Conservation (phyloP, 2,113 vertebrate species). For the Pteruthius melanotis region DNA sequence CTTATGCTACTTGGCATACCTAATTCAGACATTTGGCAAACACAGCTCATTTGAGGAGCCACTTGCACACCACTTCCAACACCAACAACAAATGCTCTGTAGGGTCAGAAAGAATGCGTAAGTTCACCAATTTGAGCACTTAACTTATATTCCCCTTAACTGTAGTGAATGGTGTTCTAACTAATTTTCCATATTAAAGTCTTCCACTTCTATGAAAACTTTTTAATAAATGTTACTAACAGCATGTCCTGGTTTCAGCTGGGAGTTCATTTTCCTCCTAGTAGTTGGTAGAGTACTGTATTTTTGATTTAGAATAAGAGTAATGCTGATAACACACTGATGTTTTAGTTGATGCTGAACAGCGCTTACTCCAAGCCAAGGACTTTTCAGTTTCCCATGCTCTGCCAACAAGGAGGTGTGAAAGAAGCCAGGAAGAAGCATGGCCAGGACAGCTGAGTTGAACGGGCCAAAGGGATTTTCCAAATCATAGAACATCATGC, state of each 20-base stretch:
- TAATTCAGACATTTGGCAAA: background rate
- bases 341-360: background rate
- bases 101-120: background rate
- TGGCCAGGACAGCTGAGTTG: background rate
- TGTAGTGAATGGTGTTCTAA: background rate
- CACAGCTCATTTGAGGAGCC: background rate
- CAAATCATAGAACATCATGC: background rate
- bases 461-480: background rate
- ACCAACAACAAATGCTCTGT: background rate
- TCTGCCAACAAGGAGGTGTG: background rate
- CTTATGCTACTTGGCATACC: background rate
- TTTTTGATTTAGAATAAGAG: background rate
- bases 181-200: background rate
- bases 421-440: background rate
- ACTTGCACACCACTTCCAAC: background rate
- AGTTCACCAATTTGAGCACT: background rate
- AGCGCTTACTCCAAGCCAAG: background rate
- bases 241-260: background rate
- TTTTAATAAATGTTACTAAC: background rate
- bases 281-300: background rate
- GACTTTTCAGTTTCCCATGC: background rate
- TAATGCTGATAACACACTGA: background rate
- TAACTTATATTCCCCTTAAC: background rate
- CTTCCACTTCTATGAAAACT: background rate
- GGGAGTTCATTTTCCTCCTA: background rate